Conservation (phyloP, 1,140 invertebrate species). For the Phenacoccus solenopsis region DNA sequence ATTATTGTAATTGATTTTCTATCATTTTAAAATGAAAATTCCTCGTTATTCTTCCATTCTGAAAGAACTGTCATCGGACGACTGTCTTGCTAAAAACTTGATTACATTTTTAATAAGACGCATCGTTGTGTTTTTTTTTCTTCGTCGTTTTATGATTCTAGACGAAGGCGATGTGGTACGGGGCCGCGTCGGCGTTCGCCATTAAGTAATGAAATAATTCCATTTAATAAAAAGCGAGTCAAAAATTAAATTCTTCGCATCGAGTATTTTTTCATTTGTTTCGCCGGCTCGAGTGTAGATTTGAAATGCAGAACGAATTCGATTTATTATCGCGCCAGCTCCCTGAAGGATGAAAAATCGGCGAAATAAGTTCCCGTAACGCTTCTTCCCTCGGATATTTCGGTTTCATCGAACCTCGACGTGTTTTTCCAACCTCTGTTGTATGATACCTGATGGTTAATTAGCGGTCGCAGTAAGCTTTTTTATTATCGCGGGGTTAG, state of each 20-base stretch:
- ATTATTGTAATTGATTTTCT: background rate
- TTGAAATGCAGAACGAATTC: background rate
- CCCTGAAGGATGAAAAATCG: background rate
- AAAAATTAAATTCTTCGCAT: conserved; percentile 3
- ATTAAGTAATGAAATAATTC: conserved; percentile 3
- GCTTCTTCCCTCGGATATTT: too few relatives aligned
- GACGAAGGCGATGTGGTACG: too few relatives aligned
- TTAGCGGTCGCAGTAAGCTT: too few relatives aligned
- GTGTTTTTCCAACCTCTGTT: too few relatives aligned
- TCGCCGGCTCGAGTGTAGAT: background rate
- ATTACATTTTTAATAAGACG: background rate
- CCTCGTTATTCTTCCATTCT: background rate
- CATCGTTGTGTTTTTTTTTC: background rate
- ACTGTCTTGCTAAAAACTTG: background rate
- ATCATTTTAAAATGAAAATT: background rate
- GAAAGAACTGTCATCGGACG: background rate
- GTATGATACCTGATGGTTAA: too few relatives aligned
- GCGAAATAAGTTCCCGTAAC: background rate
- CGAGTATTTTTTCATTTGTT: background rate
- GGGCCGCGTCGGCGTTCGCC: too few relatives aligned
- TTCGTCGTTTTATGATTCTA: background rate
- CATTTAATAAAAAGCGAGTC: background rate
- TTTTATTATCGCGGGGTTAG: too few relatives aligned
- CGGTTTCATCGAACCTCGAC: too few relatives aligned
- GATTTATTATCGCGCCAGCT: background rate